Conservation (phyloP, 2,888 invertebrate species). For the Tryphoninae sp. region DNA sequence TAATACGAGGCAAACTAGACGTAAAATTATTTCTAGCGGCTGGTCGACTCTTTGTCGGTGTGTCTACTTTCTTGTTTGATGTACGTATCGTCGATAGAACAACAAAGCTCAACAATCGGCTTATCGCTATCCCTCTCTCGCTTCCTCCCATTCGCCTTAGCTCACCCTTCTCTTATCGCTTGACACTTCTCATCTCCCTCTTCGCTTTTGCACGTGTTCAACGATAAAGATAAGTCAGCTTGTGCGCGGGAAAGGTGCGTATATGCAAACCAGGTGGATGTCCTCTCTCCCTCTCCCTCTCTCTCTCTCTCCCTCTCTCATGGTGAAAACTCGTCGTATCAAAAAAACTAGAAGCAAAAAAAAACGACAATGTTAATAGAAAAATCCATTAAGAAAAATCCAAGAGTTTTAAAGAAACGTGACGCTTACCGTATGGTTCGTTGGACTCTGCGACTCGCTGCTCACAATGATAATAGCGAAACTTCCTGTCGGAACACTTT, state of each 20-base stretch:
- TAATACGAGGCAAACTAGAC: slow-evolving; percentile 34
- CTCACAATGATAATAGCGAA: slow-evolving; percentile 13
- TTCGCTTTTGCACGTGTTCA: slow-evolving; percentile 23
- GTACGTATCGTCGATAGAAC: neutral
- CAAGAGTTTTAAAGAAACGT: neutral
- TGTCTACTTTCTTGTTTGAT: slow-evolving; percentile 22
- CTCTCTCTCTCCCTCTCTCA: neutral
- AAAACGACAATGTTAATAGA: neutral
- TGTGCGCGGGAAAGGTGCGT: neutral
- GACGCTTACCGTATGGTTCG: neutral
- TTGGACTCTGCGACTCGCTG: neutral
- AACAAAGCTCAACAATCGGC: slow-evolving; percentile 44
- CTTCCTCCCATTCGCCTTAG: neutral
- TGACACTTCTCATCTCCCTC: neutral
- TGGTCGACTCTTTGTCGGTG: slow-evolving; percentile 48
- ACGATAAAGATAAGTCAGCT: neutral
- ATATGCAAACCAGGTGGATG: neutral
- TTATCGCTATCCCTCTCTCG: slow-evolving; percentile 22
- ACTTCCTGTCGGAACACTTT: slow-evolving; percentile 28
- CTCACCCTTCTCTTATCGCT: slow-evolving; percentile 26
- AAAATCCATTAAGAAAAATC: slow-evolving; percentile 6
- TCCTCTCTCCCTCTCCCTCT: neutral
- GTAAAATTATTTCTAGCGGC: slow-evolving; percentile 56
- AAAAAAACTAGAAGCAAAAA: neutral
- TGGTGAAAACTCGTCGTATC: slow-evolving; percentile 23